Conservation (phyloP, 2,888 invertebrate species). For the Hoplodrina blanda region DNA sequence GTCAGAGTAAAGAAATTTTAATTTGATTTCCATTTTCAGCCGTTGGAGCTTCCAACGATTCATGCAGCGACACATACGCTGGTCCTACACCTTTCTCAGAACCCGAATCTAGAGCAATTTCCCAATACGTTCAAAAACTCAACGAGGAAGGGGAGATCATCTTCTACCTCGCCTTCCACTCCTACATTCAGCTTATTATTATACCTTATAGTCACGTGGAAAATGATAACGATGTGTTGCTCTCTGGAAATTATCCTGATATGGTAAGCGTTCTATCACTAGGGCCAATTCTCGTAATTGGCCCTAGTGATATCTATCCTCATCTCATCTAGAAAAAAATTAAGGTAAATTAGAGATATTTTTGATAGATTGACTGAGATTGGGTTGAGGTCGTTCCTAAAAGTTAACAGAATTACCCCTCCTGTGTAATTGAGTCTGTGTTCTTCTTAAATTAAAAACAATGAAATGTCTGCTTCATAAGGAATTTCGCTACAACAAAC, state of each 20-base stretch:
- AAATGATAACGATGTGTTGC: slow-evolving; percentile 53
- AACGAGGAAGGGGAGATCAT: slow-evolving; percentile 72
- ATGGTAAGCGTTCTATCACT: slow-evolving; percentile 75
- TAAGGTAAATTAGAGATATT: too few species aligned
- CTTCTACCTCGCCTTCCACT: slow-evolving; percentile 90
- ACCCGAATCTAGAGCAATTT: slow-evolving; percentile 85
- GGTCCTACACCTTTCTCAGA: slow-evolving; percentile 90
- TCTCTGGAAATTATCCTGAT: slow-evolving; percentile 79
- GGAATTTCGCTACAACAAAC: too few species aligned
- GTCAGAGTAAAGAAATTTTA: too few species aligned
- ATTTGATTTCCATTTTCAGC: slow-evolving; percentile 68
- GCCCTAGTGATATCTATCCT: too few species aligned
- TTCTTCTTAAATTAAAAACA: too few species aligned
- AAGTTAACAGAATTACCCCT: too few species aligned
- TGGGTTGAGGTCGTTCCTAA: too few species aligned
- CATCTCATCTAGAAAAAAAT: too few species aligned
- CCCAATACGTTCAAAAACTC: slow-evolving; percentile 75
- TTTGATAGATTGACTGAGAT: too few species aligned
- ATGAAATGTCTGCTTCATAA: too few species aligned
- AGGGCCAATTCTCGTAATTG: too few species aligned
- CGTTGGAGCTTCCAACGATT: slow-evolving; percentile 79
- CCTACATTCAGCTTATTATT: slow-evolving; percentile 89
- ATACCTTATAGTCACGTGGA: slow-evolving; percentile 87
- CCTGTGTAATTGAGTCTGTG: too few species aligned
- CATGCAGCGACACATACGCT: slow-evolving; percentile 88